Evolutionary conservation across 2,797 vertebrate species (phyloP).

Genomic region (Liasis olivaceus): DNA sequence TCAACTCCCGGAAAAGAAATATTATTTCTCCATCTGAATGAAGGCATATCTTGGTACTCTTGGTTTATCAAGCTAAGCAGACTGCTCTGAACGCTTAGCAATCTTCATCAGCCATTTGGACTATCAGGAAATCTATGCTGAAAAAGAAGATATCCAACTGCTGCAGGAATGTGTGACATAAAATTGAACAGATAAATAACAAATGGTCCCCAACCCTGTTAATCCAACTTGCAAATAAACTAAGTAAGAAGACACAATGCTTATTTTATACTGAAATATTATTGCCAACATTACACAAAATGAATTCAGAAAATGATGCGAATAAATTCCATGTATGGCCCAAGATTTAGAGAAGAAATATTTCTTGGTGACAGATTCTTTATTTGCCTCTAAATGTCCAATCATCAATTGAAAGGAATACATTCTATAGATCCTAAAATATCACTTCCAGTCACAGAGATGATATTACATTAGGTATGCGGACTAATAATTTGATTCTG

Average conservation of each 20-base stretch:
- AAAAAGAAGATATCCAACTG: neutral
- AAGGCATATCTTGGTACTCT: neutral
- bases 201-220: neutral
- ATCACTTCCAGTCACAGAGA: neutral
- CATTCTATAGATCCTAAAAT: neutral
- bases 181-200: neutral
- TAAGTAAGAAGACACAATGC: neutral
- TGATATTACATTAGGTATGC: neutral
- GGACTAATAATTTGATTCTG: neutral
- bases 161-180: neutral
- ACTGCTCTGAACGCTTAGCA: neutral
- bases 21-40: neutral
- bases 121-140: neutral
- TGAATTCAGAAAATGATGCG: neutral
- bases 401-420: neutral
- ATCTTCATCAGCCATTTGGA: neutral
- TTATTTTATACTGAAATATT: neutral
- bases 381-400: neutral
- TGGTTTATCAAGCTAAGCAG: neutral
- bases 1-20: neutral
- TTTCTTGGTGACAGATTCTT: neutral
- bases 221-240: neutral
- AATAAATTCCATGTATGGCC: neutral
- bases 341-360: neutral
- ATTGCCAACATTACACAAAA: neutral